Evolutionary conservation across 2,888 invertebrate species (phyloP).

Genomic region (Leptinotarsa tumamoca): DNA sequence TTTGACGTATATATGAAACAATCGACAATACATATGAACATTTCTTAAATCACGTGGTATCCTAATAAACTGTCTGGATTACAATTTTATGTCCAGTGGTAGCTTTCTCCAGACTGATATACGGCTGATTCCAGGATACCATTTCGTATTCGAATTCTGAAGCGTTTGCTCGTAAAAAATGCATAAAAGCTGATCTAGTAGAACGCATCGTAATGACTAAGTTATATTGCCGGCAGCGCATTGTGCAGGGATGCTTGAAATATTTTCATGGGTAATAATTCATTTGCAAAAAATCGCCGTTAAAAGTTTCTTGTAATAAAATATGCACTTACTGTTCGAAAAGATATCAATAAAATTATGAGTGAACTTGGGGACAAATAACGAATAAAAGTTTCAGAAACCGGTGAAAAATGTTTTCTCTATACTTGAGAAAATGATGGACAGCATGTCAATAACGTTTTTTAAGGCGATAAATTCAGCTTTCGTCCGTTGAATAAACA

Average conservation of each 20-base stretch:
- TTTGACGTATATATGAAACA: neutral
- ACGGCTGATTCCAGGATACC: slow-evolving; percentile 54
- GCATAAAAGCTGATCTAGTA: slow-evolving; percentile 62
- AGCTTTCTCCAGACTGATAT: slow-evolving; percentile 49
- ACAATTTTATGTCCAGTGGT: slow-evolving; percentile 40
- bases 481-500: too few species aligned
- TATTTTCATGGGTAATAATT: slow-evolving; percentile 52
- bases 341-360: slow-evolving; percentile 34
- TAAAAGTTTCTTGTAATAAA: slow-evolving; percentile 46
- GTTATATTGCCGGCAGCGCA: slow-evolving; percentile 58
- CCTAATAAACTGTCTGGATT: slow-evolving; percentile 39
- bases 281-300: slow-evolving; percentile 42
- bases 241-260: slow-evolving; percentile 53
- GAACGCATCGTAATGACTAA: slow-evolving; percentile 60
- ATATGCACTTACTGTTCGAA: slow-evolving; percentile 38
- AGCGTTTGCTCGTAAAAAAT: slow-evolving; percentile 59
- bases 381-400: too few species aligned
- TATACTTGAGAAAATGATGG: too few species aligned
- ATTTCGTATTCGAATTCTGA: slow-evolving; percentile 53
- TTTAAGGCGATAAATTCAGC: too few species aligned
- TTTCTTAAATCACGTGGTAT: neutral
- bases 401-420: too few species aligned
- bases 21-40: neutral
- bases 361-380: slow-evolving; percentile 29
- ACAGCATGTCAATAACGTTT: too few species aligned